Evolutionary conservation across 1,140 invertebrate genomes (phyloP).

Genomic region (Mesaphorura yosii): DNA sequence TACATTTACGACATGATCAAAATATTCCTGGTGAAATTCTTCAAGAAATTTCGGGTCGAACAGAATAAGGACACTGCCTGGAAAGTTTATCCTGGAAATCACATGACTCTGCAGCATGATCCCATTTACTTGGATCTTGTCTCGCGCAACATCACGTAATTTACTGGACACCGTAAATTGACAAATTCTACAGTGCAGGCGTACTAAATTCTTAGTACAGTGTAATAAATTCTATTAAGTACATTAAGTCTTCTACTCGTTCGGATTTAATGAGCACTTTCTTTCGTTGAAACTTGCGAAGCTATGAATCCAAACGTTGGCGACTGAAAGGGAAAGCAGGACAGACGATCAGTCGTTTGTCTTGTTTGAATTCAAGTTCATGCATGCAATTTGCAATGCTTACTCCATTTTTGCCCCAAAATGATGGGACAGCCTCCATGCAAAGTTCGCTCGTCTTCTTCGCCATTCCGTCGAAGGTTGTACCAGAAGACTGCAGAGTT

Average conservation of each 20-base stretch:
- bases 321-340: background rate
- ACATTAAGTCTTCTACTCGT: too few relatives aligned
- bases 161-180: too few relatives aligned
- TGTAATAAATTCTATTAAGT: too few relatives aligned
- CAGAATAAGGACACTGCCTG: too few relatives aligned
- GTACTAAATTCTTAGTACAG: too few relatives aligned
- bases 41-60: background rate
- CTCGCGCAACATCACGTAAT: too few relatives aligned
- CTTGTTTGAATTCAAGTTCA: background rate
- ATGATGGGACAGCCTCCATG: conserved; percentile 3
- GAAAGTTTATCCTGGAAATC: too few relatives aligned
- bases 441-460: background rate
- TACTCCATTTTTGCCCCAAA: conserved; percentile 2
- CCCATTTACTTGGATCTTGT: too few relatives aligned
- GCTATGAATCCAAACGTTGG: background rate
- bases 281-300: background rate
- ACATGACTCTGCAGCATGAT: too few relatives aligned
- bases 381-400: background rate
- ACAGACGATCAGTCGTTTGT: too few relatives aligned
- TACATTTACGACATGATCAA: background rate
- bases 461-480: background rate
- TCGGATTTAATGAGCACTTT: background rate
- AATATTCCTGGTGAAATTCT: background rate
- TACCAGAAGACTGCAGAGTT: background rate
- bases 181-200: too few relatives aligned